Conservation (phyloP, 2,888 invertebrate genomes). For the Epiblema foenella region DNA sequence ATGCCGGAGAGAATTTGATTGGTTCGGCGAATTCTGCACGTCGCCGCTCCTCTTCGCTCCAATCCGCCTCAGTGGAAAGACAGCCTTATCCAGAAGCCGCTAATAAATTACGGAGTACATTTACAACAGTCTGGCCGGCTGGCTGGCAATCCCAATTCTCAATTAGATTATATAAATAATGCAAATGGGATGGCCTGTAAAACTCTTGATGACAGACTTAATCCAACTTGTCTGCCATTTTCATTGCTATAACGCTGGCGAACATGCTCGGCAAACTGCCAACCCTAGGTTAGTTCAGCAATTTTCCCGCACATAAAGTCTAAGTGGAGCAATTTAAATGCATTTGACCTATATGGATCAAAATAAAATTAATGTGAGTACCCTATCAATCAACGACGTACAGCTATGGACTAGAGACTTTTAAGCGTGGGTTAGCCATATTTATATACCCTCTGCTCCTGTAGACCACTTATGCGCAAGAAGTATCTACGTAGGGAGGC, state of each 20-base stretch:
- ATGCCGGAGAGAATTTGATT: too few species aligned
- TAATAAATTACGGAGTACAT: too few species aligned
- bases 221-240: constrained; percentile 14
- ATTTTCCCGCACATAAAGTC: constrained; percentile 24
- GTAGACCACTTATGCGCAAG: too few species aligned
- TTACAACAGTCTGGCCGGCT: not conserved
- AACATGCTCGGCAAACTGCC: constrained; percentile 10
- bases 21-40: too few species aligned
- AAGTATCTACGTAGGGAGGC: too few species aligned
- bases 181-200: not conserved
- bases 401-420: constrained; percentile 4
- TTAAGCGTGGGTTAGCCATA: too few species aligned
- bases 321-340: constrained; percentile 32
- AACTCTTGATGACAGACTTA: not conserved
- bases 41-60: too few species aligned
- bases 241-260: constrained; percentile 13
- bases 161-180: not conserved
- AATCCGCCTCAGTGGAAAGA: too few species aligned
- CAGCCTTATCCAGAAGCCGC: too few species aligned
- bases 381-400: not conserved
- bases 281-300: constrained; percentile 19
- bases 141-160: not conserved
- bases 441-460: too few species aligned
- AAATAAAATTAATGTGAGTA: constrained; percentile 33
- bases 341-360: constrained; percentile 34